Percentiles rank a stretch among this genome's conserved stretches.
phyloP scores from a whole-genome alignment of 1,140 invertebrate species.

The Nomia melanderi region DNA sequence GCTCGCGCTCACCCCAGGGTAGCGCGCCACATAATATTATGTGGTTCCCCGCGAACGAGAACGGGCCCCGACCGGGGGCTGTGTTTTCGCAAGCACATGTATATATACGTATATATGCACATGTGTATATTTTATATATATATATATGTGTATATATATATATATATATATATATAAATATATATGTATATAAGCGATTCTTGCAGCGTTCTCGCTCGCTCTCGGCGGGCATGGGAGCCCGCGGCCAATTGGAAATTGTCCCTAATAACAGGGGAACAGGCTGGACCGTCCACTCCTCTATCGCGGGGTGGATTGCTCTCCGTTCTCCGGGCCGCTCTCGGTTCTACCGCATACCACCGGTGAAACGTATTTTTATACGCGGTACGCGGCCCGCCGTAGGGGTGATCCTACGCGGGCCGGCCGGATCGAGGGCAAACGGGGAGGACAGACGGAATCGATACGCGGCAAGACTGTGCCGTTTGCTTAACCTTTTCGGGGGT shows the following conservation, averaged over 20 bases:
- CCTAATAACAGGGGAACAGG: constrained; percentile 79
- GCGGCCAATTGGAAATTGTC: constrained; percentile 80
- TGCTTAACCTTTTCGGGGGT: too few species aligned
- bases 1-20: constrained; percentile 63
- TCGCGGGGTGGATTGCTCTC: constrained; percentile 57
- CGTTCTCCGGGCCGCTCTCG: constrained; percentile 41
- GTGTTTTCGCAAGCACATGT: constrained; percentile 43
- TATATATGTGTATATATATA: too few species aligned
- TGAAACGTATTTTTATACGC: constrained; percentile 47
- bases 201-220: constrained; percentile 26
- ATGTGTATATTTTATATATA: too few species aligned
- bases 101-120: neutral
- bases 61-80: neutral
- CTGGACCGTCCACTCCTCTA: constrained; percentile 74
- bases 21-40: constrained; percentile 63
- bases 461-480: too few species aligned
- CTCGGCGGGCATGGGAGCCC: constrained; percentile 62
- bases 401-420: neutral
- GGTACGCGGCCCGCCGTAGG: neutral
- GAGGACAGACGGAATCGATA: too few species aligned
- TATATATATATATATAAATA: too few species aligned
- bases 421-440: neutral
- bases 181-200: too few species aligned
- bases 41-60: constrained; percentile 43
- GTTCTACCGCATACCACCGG: constrained; percentile 58